A percentile compares a stretch with the other conserved stretches of the same genome.
phyloP scores from a whole-genome alignment of 2,888 invertebrate genomes.

The Ellobium chinense region DNA sequence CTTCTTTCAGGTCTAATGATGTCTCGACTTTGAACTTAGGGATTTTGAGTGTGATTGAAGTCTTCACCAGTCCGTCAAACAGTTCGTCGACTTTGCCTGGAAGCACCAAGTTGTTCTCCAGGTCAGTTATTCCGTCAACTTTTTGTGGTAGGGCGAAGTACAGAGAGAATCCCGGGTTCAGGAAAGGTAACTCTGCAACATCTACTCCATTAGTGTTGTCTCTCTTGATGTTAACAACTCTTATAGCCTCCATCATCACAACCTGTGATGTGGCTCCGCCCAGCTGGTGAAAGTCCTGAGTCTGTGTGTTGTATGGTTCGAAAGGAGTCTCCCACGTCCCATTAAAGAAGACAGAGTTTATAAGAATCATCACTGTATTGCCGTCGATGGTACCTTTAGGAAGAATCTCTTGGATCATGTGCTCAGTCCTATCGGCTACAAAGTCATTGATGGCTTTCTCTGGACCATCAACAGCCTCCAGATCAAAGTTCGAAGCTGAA shows the following conservation, averaged over 20 bases:
- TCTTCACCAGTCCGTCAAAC: too few relatives aligned
- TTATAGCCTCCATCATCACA: background rate
- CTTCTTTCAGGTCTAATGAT: too few relatives aligned
- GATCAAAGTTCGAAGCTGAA: conserved; percentile 3
- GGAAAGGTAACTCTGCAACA: background rate
- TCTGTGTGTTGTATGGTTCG: background rate
- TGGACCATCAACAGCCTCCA: background rate
- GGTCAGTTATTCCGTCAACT: background rate
- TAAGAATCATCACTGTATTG: background rate
- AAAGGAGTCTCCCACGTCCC: conserved; percentile 4
- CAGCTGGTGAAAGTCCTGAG: conserved; percentile 6
- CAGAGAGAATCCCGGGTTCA: background rate
- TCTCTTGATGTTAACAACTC: conserved; percentile 6
- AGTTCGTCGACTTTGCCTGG: too few relatives aligned
- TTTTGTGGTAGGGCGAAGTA: conserved; percentile 20
- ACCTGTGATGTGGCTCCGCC: conserved; percentile 13
- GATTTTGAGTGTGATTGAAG: too few relatives aligned
- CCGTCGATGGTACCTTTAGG: background rate
- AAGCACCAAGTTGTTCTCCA: background rate
- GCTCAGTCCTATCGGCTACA: background rate
- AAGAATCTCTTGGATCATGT: conserved; percentile 11
- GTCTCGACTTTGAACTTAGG: too few relatives aligned
- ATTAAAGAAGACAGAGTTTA: conserved; percentile 33
- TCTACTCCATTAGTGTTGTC: background rate
- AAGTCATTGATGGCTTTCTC: conserved; percentile 18